Conservation (phyloP, 2,113 vertebrate species). For the Oreochromis tanganicae region DNA sequence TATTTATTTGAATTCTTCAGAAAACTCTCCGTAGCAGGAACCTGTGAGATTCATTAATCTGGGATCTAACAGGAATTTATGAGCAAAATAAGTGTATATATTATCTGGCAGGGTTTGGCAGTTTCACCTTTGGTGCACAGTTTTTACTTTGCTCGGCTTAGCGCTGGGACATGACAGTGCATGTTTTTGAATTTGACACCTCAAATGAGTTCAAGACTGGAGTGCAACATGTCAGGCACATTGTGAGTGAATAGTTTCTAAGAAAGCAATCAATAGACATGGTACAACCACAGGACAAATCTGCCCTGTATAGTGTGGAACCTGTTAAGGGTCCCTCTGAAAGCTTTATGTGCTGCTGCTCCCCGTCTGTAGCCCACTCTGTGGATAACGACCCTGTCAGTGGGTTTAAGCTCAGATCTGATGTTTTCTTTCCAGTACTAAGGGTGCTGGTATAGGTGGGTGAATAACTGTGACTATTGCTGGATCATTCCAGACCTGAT, state of each 20-base stretch:
- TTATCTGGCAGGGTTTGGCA: not conserved
- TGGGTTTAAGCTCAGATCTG: not conserved
- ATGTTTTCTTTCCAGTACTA: not conserved
- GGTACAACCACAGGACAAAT: not conserved
- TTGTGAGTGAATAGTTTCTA: rapidly evolving
- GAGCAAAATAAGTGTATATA: rapidly evolving
- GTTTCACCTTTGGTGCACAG: not conserved
- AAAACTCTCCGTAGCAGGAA: not conserved
- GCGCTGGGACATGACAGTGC: not conserved
- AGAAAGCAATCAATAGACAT: rapidly evolving
- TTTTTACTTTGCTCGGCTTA: rapidly evolving
- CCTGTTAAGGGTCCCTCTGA: rapidly evolving
- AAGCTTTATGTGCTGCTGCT: not conserved
- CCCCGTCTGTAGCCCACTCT: not conserved
- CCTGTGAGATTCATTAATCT: rapidly evolving
- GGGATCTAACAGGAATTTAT: not conserved
- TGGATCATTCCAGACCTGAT: not conserved
- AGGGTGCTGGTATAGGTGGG: not conserved
- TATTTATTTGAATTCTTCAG: rapidly evolving
- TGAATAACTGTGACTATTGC: not conserved
- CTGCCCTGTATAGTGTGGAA: not conserved
- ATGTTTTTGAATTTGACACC: not conserved
- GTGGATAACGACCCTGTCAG: rapidly evolving
- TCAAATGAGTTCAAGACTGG: not conserved
- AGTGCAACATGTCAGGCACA: not conserved